phyloP scores from a whole-genome alignment of 2,888 invertebrate species.

The Pantelozetes paolii region DNA sequence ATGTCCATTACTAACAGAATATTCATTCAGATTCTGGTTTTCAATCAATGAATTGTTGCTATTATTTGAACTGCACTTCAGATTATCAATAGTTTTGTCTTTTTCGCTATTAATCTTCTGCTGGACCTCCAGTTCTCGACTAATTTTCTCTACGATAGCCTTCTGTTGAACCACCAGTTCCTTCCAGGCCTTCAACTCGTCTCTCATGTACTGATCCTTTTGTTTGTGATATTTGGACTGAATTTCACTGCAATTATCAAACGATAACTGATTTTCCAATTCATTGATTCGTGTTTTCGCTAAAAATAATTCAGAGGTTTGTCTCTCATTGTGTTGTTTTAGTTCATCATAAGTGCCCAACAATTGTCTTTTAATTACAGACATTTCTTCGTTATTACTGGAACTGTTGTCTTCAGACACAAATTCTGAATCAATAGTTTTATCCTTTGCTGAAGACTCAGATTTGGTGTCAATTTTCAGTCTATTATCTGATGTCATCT shows the following conservation, averaged over 20 bases:
- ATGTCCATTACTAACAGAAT: too few relatives aligned
- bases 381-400: too few relatives aligned
- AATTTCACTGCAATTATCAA: background rate
- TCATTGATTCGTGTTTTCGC: background rate
- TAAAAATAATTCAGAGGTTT: background rate
- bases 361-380: too few relatives aligned
- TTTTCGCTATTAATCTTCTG: background rate
- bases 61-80: background rate
- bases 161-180: background rate
- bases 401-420: background rate
- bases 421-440: background rate
- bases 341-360: background rate
- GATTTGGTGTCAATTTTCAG: too few relatives aligned
- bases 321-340: background rate
- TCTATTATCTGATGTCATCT: too few relatives aligned
- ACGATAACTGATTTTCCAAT: background rate
- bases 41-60: too few relatives aligned
- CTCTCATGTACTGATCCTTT: background rate
- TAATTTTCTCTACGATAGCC: background rate
- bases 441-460: too few relatives aligned
- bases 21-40: too few relatives aligned
- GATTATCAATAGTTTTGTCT: background rate
- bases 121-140: background rate
- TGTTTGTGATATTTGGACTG: background rate
- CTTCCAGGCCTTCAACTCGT: constrained; percentile 10